These are phyloP conservation scores for Argynnis bischoffii DNA, from an alignment of 2,888 invertebrate genomes.

Conservation along the genomic window DNA sequence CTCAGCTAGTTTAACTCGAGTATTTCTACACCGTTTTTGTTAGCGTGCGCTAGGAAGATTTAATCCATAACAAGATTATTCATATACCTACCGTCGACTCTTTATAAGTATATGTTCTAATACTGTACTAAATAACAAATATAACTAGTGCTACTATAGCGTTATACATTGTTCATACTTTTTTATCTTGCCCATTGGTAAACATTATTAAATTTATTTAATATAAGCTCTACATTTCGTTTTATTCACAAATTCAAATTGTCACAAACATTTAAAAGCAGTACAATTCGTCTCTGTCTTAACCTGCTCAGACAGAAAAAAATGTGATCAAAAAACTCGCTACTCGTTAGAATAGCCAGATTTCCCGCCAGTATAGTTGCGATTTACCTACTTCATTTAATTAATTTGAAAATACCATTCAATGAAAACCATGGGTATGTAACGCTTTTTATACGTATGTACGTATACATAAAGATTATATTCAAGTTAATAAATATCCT, in stretches of 20 bases:
- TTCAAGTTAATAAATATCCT: no score
- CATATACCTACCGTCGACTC: conserved; percentile 31
- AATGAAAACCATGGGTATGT: no score
- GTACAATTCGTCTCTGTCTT: conserved; percentile 60
- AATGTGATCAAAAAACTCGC: conserved; percentile 60
- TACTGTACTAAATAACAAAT: conserved; percentile 14
- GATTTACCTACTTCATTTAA: conserved; percentile 50
- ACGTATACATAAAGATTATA: no score
- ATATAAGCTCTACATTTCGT: no score
- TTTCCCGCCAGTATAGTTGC: conserved; percentile 64
- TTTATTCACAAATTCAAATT: background rate
- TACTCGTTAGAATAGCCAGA: conserved; percentile 57
- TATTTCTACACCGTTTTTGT: conserved; percentile 51
- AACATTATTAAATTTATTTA: no score
- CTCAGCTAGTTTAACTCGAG: conserved; percentile 54
- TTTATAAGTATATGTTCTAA: conserved; percentile 21
- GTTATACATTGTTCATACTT: no score
- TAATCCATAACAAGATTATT: conserved; percentile 43
- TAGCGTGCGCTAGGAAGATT: conserved; percentile 50
- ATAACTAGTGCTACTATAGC: no score
- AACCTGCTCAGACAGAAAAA: conserved; percentile 67
- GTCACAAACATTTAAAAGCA: background rate
- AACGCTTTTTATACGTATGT: no score
- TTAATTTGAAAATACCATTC: conserved; percentile 21
- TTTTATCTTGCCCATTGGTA: no score